These are phyloP conservation scores for Alosa alosa DNA, from an alignment of 2,113 vertebrate species.

Conservation along the genomic window DNA sequence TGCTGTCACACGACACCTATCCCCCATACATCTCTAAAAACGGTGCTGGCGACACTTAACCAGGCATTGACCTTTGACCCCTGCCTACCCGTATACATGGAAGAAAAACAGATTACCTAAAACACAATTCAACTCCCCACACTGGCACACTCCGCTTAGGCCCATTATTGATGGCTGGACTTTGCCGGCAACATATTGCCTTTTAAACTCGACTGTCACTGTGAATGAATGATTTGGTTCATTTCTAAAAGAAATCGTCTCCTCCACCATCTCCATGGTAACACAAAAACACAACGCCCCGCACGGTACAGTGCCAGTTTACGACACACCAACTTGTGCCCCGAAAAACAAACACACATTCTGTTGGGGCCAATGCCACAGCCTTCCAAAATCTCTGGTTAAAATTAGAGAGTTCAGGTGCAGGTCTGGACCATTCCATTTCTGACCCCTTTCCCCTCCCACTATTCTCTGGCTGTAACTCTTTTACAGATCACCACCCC, in stretches of 20 bases:
- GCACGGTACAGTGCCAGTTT: background rate
- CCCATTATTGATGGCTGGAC: background rate
- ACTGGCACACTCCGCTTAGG: background rate
- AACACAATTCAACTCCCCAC: background rate
- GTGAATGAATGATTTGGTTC: background rate
- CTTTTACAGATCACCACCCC: background rate
- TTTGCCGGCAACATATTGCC: background rate
- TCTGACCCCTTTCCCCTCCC: background rate
- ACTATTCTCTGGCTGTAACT: background rate
- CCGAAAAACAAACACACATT: background rate
- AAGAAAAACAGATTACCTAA: conserved; percentile 5
- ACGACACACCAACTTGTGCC: background rate
- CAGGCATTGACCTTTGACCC: background rate
- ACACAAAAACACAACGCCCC: background rate
- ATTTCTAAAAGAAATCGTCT: background rate
- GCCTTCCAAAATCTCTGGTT: background rate
- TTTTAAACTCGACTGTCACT: background rate
- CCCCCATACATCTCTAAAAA: conserved; percentile 4
- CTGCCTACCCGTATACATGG: background rate
- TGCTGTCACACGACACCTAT: background rate
- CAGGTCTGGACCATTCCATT: background rate
- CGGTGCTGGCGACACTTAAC: background rate
- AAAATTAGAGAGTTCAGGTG: background rate
- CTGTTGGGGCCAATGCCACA: background rate
- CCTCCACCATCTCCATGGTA: background rate